Evolutionary conservation across 2,113 vertebrate species (phyloP), one percentile per base, ranked within the genome.

Genomic region (Aegithalos caudatus): DNA sequence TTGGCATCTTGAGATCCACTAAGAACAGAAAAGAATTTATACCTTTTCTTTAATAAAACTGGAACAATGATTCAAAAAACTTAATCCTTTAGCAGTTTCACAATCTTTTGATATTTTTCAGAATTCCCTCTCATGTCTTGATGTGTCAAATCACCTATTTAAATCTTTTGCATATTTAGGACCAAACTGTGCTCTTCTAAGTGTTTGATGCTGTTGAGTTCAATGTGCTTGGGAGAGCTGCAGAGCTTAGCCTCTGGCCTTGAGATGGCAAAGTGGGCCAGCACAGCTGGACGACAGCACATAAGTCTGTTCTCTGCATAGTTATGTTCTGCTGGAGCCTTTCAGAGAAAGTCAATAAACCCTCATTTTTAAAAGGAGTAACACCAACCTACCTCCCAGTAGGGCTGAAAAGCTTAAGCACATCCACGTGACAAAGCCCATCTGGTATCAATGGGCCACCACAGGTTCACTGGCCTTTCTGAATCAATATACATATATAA

Each of bases 21-120:
- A 94, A 97, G 92, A 96, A 85, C 24, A 95, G 90, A 96, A 96
- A 97, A 96, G 19, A 97, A 97, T 98, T 94, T 95, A 92, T 95
- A 97, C 95, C 92, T 96, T 91, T 90, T 91, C 76, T 96, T 78
- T 74, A 80, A 96, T 81, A 95, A 95, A 81, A 87, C 95, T 92
- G 50, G 70, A 95, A 96, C 94, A 90, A 86, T 53, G 65, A 94
- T 86, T 93, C 74, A 61, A 97, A 96, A 92, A 92, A 67, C 62
- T 92, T 94, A 95, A 97, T 97, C 90, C 92, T 89, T 95, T 65
- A 82, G 45, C 58, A 92, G 47, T 96, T 97, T 94, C 86, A 90
- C 77, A 96, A 96, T 80, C 80, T 69, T 95, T 80, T 40, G 86
- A 94, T 95, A 89, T 92, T 81, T 92, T 95, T 90, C 88, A 85